A percentile compares a stretch with the other conserved stretches of the same genome.
Evolutionary conservation across 2,113 vertebrate species (phyloP).

Genomic region (Prunella fulvescens): DNA sequence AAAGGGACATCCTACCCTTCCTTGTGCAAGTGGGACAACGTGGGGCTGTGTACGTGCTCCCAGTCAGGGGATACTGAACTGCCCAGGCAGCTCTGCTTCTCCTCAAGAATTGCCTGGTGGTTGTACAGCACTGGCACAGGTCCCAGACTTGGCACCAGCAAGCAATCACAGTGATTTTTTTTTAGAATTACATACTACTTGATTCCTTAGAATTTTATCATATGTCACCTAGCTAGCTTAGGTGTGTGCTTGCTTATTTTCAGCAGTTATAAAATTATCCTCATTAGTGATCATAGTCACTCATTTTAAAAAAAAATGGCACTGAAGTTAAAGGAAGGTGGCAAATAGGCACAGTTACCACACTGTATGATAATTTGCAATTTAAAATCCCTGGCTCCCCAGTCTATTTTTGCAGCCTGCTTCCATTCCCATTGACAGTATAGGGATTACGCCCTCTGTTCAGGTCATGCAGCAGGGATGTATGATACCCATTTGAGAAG

Average conservation of each 20-base stretch:
- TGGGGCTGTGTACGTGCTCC: slow-evolving; percentile 13
- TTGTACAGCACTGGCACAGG: not conserved
- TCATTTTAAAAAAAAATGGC: not conserved
- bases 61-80: not conserved
- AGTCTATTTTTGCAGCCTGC: not conserved
- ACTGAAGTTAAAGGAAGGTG: not conserved
- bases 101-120: not conserved
- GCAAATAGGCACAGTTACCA: not conserved
- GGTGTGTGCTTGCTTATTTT: not conserved
- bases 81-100: not conserved
- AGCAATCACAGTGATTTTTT: not conserved
- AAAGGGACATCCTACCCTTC: slow-evolving; percentile 16
- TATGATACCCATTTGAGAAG: not conserved
- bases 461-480: not conserved
- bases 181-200: not conserved
- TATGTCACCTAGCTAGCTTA: not conserved
- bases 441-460: not conserved
- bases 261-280: not conserved
- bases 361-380: not conserved
- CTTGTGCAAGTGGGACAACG: not conserved
- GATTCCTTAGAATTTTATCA: not conserved
- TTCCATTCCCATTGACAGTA: fast-evolving
- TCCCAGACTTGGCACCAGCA: not conserved
- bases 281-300: not conserved
- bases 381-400: not conserved